Evolutionary conservation across 2,797 vertebrate species (phyloP).

Genomic region (Scolopax rusticola): DNA sequence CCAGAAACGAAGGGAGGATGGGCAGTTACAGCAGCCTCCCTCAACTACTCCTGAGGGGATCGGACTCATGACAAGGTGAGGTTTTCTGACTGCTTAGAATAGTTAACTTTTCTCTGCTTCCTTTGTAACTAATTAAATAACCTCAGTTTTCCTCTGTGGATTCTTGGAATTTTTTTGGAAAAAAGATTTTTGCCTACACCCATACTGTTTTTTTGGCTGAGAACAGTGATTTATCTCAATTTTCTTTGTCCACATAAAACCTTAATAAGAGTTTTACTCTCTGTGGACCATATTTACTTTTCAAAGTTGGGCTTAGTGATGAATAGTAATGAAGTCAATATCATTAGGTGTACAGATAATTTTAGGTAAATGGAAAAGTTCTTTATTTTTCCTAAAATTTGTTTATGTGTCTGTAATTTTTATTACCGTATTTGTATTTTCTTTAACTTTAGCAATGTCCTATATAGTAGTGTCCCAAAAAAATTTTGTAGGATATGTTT

Average conservation of each 20-base stretch:
- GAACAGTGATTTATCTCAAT: neutral
- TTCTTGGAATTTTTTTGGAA: neutral
- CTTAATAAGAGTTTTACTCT: neutral
- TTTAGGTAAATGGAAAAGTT: neutral
- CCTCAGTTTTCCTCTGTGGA: neutral
- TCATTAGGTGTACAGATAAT: neutral
- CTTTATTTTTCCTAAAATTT: neutral
- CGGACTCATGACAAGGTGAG: slow-evolving; percentile 94
- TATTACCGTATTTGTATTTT: neutral
- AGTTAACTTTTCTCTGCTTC: neutral
- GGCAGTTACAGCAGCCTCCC: slow-evolving; percentile 79
- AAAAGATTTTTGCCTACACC: neutral
- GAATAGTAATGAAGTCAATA: neutral
- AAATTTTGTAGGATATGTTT: neutral
- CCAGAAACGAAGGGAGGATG: slow-evolving; percentile 85
- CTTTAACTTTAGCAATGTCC: neutral
- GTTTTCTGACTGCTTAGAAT: neutral
- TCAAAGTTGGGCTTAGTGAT: neutral
- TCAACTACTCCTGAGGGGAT: slow-evolving; percentile 83
- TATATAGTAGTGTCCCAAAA: neutral
- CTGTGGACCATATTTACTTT: neutral
- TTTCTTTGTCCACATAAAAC: neutral
- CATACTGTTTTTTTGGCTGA: neutral
- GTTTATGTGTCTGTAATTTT: neutral
- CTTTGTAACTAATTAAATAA: neutral